Base-by-base conservation (phyloP, 2,888 invertebrate species). In the Auanema freiburgensis region DNA sequence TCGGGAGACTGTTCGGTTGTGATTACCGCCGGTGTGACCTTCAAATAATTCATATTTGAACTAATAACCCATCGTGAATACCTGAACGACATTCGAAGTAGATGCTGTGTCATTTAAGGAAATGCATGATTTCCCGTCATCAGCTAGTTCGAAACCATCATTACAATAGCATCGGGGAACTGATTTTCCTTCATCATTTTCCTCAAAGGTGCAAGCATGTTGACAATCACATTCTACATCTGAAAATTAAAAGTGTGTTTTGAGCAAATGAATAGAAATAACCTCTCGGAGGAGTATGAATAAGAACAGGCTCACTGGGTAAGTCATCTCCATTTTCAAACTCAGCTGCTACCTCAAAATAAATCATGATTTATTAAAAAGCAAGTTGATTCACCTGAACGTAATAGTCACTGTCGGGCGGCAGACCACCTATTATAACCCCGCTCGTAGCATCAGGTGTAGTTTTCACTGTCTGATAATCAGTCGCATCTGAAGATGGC, bases 161-260 rank as follows among this genome's bases (percentile, higher is more conserved):
- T 79, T 76, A 61, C 82, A 82, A 57, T 78, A 81, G 60, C 82
- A 82, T 12, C 61, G 66, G 8, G 78, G 70, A 10, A 63, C 69
- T 50, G 71, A 44, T 43, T 60, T 54, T 0, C 67, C 71, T 14
- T 67, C 68, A 10, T 68, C 69, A 24, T 51, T 53, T 54, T 78
- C 70, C 52, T 76, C 73, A 61, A 80, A 74, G 1, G 69, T 70
- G 59, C 82, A 82, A 5, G 79, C 79, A 54, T 82, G 82, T 4
- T 77, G 72, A 57, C 82, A 82, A 53, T 83, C 77, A 64, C 82
- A 82, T 4, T 67, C 63, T 4, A 77, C 70, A 49, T 77, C 81
- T 79, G 58, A 52, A 78, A 54, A 11, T 16, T 5, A 10, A 24
- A 14, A 53, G 11, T 44, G 46, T 14, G 24, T 0, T 16, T 59